Evolutionary conservation across 1,140 invertebrate species (phyloP).

Genomic region (Drosophila nigromelanica): DNA sequence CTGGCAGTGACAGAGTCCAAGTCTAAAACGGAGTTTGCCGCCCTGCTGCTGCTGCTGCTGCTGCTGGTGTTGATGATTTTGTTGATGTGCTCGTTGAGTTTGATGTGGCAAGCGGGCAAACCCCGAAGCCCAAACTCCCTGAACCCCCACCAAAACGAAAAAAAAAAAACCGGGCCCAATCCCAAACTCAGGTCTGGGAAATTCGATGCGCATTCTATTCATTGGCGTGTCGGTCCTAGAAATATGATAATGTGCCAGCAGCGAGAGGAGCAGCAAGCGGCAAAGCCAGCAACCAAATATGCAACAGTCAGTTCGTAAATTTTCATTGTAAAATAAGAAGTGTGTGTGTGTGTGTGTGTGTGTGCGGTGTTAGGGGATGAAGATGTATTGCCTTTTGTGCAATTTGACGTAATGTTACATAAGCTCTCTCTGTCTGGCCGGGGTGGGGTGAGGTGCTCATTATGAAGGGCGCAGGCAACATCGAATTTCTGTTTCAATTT

Average conservation of each 20-base stretch:
- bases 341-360: slow-evolving; percentile 10
- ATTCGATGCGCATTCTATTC: slow-evolving; percentile 80
- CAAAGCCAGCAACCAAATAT: slow-evolving; percentile 40
- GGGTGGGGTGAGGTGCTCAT: slow-evolving; percentile 44
- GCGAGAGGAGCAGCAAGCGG: slow-evolving; percentile 15
- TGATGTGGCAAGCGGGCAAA: slow-evolving; percentile 28
- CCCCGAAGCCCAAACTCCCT: slow-evolving; percentile 9
- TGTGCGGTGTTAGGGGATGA: slow-evolving; percentile 62
- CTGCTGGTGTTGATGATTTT: slow-evolving; percentile 80
- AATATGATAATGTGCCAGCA: slow-evolving; percentile 74
- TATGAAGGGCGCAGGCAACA: slow-evolving; percentile 54
- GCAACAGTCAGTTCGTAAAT: slow-evolving; percentile 82
- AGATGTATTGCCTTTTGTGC: slow-evolving; percentile 81
- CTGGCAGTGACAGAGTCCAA: slow-evolving; percentile 32
- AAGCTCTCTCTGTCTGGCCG: slow-evolving; percentile 52
- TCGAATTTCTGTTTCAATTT: slow-evolving; percentile 77
- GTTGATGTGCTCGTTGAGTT: slow-evolving; percentile 76
- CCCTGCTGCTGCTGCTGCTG: slow-evolving; percentile 6
- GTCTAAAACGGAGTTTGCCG: slow-evolving; percentile 25
- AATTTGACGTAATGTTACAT: slow-evolving; percentile 82
- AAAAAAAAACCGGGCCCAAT: slow-evolving; percentile 31
- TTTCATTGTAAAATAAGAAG: slow-evolving; percentile 75
- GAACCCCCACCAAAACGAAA: neutral
- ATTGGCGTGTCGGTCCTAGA: slow-evolving; percentile 71
- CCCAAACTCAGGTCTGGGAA: slow-evolving; percentile 55